Evolutionary conservation across 2,113 vertebrate species (phyloP).

Genomic region (Salvelinus fontinalis): DNA sequence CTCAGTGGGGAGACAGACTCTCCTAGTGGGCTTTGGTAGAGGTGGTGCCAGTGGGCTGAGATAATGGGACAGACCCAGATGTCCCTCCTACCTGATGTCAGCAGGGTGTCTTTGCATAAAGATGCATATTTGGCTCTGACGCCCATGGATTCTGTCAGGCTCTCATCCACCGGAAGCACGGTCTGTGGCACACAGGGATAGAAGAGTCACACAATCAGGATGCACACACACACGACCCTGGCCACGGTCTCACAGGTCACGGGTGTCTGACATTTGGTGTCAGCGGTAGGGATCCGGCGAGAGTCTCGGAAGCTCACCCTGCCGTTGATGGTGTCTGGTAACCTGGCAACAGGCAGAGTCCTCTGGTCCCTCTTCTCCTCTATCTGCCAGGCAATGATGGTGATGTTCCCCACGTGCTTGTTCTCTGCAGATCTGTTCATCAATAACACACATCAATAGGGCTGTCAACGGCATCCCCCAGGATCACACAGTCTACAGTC

Average conservation of each 20-base stretch:
- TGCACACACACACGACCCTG: not conserved
- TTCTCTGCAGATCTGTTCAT: slow-evolving; percentile 90
- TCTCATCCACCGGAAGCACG: slow-evolving; percentile 92
- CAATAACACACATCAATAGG: slow-evolving; percentile 1
- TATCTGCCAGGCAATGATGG: slow-evolving; percentile 91
- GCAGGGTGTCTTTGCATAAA: slow-evolving; percentile 86
- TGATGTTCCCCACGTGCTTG: slow-evolving; percentile 85
- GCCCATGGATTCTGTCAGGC: slow-evolving; percentile 93
- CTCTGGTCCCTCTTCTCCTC: slow-evolving; percentile 88
- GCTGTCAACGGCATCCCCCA: not conserved
- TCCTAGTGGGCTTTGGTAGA: too few species aligned
- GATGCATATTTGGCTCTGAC: slow-evolving; percentile 93
- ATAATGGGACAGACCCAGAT: not conserved
- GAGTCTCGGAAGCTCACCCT: slow-evolving; percentile 74
- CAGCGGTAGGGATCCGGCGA: not conserved
- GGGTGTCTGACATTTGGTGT: not conserved
- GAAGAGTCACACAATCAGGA: not conserved
- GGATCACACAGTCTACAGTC: too few species aligned
- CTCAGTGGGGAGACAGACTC: not conserved
- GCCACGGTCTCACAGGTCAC: not conserved
- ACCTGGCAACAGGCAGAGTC: slow-evolving; percentile 73
- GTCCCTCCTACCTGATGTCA: slow-evolving; percentile 82
- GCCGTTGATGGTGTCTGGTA: slow-evolving; percentile 89
- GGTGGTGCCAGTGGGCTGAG: not conserved
- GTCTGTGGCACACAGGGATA: slow-evolving; percentile 71